A percentile compares a stretch with the other conserved stretches of the same genome.
Conservation (phyloP, 2,113 vertebrate genomes). For the Emydocephalus ijimae region DNA sequence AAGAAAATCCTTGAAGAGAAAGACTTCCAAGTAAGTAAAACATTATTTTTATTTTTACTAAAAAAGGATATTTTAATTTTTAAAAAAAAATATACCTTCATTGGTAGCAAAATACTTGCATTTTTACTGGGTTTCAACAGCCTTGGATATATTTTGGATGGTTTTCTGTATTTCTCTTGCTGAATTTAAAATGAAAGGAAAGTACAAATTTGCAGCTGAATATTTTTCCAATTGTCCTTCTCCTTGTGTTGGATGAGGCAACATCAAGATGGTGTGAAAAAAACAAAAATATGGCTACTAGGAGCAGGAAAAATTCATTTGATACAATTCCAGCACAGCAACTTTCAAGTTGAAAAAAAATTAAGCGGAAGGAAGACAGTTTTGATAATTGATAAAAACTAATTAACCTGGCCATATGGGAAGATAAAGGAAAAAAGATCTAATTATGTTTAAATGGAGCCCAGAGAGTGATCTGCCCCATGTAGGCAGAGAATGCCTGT, state of each 20-base stretch:
- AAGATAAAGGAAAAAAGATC: not conserved
- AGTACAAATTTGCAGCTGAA: too few species aligned
- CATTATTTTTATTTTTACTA: not conserved
- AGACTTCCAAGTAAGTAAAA: constrained; percentile 89
- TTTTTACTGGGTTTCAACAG: not conserved
- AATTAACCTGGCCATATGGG: not conserved
- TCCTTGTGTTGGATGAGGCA: not conserved
- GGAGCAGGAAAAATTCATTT: not conserved
- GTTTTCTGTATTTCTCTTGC: not conserved
- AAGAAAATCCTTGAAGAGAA: constrained; percentile 82
- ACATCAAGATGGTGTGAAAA: not conserved
- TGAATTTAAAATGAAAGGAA: not conserved
- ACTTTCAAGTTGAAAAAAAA: not conserved
- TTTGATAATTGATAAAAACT: not conserved
- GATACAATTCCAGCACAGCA: not conserved
- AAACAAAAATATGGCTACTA: not conserved
- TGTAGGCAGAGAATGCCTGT: not conserved
- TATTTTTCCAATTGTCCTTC: not conserved
- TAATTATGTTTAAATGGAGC: not conserved
- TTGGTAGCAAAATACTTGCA: not conserved
- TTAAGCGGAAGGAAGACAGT: not conserved
- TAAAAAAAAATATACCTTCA: not conserved
- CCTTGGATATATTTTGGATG: not conserved
- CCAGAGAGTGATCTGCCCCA: too few species aligned
- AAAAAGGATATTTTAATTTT: not conserved